These are phyloP conservation scores for Orientallactaga bullata DNA, from an alignment of 2,113 vertebrate genomes.

Conservation along the genomic window DNA sequence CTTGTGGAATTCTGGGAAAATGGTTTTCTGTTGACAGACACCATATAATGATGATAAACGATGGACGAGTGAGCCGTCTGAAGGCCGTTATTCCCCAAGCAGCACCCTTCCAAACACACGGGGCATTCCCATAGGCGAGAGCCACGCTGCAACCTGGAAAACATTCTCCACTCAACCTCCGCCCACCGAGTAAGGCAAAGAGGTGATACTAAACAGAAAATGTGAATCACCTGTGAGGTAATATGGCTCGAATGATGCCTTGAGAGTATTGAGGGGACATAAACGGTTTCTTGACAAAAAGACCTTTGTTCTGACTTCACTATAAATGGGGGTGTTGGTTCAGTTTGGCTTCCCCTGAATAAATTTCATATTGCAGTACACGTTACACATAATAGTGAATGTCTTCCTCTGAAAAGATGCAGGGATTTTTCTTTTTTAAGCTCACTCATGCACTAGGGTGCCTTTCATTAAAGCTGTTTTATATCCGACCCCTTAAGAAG, in stretches of 20 bases:
- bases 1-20: constrained; percentile 78
- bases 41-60: constrained; percentile 83
- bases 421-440: not conserved
- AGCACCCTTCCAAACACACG: constrained; percentile 22
- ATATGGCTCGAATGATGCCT: constrained; percentile 63
- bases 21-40: constrained; percentile 83
- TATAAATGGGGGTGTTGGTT: constrained; percentile 35
- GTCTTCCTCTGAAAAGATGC: constrained; percentile 47
- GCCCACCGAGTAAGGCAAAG: constrained; percentile 68
- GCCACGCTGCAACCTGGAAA: constrained; percentile 64
- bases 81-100: constrained; percentile 74
- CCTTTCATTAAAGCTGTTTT: constrained; percentile 25
- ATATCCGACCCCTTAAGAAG: constrained; percentile 21
- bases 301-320: constrained; percentile 64
- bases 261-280: constrained; percentile 74
- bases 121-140: constrained; percentile 57
- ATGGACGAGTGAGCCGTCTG: constrained; percentile 75
- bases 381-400: not conserved
- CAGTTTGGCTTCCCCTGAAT: constrained; percentile 37
- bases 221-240: constrained; percentile 80
- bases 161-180: constrained; percentile 63
- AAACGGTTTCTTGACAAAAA: constrained; percentile 78
- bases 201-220: constrained; percentile 83
- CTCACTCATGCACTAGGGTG: not conserved
- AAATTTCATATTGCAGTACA: constrained; percentile 22